phyloP scores from a whole-genome alignment of 2,797 vertebrate genomes.

The Rhinogobio ventralis region DNA sequence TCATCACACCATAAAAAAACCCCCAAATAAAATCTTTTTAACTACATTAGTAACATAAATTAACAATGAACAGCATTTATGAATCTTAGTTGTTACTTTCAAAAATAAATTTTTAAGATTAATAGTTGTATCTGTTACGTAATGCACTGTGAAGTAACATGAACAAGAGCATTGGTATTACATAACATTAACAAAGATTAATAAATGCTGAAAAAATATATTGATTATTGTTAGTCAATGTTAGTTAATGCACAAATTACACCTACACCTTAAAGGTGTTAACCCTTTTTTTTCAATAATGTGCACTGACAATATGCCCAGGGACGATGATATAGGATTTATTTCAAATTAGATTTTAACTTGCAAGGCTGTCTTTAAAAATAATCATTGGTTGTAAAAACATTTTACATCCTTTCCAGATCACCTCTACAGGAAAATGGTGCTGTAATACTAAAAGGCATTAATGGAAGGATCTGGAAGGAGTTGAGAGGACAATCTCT shows the following conservation, averaged over 20 bases:
- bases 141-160: not conserved
- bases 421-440: conserved; percentile 25
- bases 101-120: not conserved
- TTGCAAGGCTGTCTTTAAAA: conserved; percentile 1
- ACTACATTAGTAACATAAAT: not conserved
- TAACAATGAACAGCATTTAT: not conserved
- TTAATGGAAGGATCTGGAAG: conserved; percentile 10
- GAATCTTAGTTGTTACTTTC: not conserved
- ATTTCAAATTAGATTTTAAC: not conserved
- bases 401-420: conserved; percentile 25
- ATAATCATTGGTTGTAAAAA: not conserved
- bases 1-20: not conserved
- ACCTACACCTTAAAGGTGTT: not conserved
- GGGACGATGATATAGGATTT: not conserved
- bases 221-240: not conserved
- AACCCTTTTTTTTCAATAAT: not conserved
- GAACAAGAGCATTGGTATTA: not conserved
- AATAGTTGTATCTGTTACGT: not conserved
- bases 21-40: too few relatives aligned
- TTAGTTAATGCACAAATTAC: not conserved
- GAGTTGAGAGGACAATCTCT: conserved; percentile 9
- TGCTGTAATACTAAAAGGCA: not conserved
- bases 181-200: not conserved
- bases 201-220: not conserved
- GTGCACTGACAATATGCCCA: not conserved